Evolutionary conservation across 2,888 invertebrate genomes (phyloP).

Genomic region (Protodeltote pygarga): DNA sequence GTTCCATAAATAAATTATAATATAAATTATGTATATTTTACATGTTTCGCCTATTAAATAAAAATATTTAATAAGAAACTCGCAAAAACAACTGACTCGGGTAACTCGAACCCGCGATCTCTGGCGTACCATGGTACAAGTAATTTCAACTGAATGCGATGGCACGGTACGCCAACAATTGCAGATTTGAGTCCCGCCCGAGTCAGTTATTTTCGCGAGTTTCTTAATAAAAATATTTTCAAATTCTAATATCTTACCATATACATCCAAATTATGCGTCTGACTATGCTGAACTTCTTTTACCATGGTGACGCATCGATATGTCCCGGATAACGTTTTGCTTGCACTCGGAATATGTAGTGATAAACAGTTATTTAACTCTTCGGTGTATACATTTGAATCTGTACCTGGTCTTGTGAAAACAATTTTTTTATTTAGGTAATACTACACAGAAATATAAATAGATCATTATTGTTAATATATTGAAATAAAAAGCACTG

Average conservation of each 20-base stretch:
- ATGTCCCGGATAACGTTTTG: conserved; percentile 67
- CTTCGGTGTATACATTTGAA: conserved; percentile 67
- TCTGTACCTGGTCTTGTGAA: conserved; percentile 81
- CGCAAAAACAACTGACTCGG: too few relatives aligned
- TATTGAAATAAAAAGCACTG: neutral
- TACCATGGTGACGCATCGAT: conserved; percentile 66
- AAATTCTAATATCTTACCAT: conserved; percentile 59
- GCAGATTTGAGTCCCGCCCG: too few relatives aligned
- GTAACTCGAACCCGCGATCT: too few relatives aligned
- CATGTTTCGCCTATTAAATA: too few relatives aligned
- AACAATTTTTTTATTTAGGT: conserved; percentile 71
- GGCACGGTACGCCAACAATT: too few relatives aligned
- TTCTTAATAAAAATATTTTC: too few relatives aligned
- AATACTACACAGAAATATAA: conserved; percentile 35
- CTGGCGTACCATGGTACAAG: too few relatives aligned
- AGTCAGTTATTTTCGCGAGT: too few relatives aligned
- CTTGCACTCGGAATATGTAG: conserved; percentile 67
- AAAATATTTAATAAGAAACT: too few relatives aligned
- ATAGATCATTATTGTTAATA: neutral
- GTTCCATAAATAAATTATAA: too few relatives aligned
- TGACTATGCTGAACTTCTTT: conserved; percentile 55
- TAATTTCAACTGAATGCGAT: too few relatives aligned
- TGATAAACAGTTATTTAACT: conserved; percentile 56
- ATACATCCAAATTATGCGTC: conserved; percentile 63
- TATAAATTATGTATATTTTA: too few relatives aligned